A percentile compares a stretch with the other conserved stretches of the same genome.
phyloP scores from a whole-genome alignment of 2,113 vertebrate species.

The Gasterosteus aculeatus region DNA sequence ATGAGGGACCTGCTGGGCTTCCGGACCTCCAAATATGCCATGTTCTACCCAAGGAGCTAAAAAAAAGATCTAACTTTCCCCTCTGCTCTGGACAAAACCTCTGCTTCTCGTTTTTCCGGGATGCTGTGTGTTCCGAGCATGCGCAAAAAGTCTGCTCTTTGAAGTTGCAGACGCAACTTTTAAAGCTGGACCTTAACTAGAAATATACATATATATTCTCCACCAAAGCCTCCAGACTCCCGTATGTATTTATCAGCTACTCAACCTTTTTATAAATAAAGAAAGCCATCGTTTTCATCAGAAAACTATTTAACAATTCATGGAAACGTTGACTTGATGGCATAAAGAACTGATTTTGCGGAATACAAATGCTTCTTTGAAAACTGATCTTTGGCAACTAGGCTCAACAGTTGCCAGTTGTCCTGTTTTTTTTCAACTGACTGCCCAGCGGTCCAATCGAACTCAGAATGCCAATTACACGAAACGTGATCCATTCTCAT shows the following conservation, averaged over 20 bases:
- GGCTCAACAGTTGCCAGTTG: no score
- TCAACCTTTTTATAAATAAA: constrained; percentile 76
- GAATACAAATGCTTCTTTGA: background rate
- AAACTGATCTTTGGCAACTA: constrained; percentile 14
- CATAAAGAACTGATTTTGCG: background rate
- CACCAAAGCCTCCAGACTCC: constrained; percentile 71
- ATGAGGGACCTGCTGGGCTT: constrained; percentile 98
- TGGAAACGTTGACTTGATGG: constrained; percentile 40
- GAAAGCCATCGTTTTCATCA: constrained; percentile 76
- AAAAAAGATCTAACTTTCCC: constrained; percentile 48
- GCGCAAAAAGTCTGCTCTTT: constrained; percentile 68
- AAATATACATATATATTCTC: constrained; percentile 53
- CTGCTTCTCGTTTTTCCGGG: constrained; percentile 51
- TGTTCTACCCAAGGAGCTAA: constrained; percentile 97
- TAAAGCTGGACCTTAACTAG: constrained; percentile 66
- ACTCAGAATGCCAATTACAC: constrained; percentile 36
- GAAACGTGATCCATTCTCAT: constrained; percentile 39
- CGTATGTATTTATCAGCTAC: constrained; percentile 66
- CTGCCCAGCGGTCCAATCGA: constrained; percentile 5
- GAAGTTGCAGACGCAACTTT: constrained; percentile 52
- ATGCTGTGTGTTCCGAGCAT: constrained; percentile 66
- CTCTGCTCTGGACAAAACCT: constrained; percentile 25
- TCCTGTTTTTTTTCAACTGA: background rate
- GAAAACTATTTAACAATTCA: constrained; percentile 76
- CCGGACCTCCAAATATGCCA: constrained; percentile 97